Base-by-base conservation (phyloP, 2,888 invertebrate species). In the Pseudoips prasinana region DNA sequence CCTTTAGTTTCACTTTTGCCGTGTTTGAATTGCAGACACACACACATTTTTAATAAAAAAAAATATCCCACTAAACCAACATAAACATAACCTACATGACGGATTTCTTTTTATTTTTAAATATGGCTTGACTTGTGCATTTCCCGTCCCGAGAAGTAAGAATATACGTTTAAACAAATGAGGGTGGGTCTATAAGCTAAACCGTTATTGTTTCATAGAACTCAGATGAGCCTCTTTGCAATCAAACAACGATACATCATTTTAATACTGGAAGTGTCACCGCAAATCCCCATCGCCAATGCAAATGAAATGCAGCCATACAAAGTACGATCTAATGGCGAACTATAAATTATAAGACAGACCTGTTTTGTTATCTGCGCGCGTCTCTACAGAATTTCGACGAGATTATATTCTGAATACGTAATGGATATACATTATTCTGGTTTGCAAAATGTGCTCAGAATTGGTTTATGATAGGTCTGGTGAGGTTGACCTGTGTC, bases 181-280 rank as follows among this genome's bases (percentile, higher is more conserved):
- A 5, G 14, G 5, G 14, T 14, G 14, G 5, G 14, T 14, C 14
- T 14, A 2, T 14, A 14, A 14, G 14, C 2, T 14, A 14, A 14
- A 14, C 5, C 14, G 14, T 14, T 5, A 5, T 2, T 14, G 14
- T 14, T 14, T 14, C 14, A 14, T 5, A 3, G 14, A 14, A 5
- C 14, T 7, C n/a, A 20, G 20, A 20, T 3, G 20, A n/a, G 20
- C 7, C 7, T 57, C 25, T n/a, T 28, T 56, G 74, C 71, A 85
- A 86, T 88, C 84, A 86, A 77, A 77, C 69, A 46, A 45, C 80
- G 63, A 84, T 87, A 73, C 78, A 83, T 87, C 86, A 88, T 85
- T 74, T 82, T 82, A 86, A 84, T 86, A 84, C 83, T 78, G 77
- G 68, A 73, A 73, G 68, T 76, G 86, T 86, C 86, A 80, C 73